These are phyloP conservation scores for Antitype chi DNA, from an alignment of 2,888 invertebrate species.

Conservation along the genomic window DNA sequence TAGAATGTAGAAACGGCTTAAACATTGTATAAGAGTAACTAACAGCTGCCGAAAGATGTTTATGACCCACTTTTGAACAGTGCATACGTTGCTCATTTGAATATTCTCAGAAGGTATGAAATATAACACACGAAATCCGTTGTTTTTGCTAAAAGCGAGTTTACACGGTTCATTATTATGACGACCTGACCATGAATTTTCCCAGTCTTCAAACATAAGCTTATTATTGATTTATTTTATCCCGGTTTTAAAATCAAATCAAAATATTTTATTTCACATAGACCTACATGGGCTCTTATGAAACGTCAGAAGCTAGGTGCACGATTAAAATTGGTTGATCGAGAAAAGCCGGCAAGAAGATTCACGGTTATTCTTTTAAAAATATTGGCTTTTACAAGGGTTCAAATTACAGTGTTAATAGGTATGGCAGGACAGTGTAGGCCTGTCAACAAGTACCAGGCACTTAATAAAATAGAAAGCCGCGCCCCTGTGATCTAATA, in stretches of 20 bases:
- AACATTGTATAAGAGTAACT: neutral
- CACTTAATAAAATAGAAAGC: no score
- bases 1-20: neutral
- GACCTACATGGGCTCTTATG: no score
- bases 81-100: slow-evolving; percentile 32
- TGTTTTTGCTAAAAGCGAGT: slow-evolving; percentile 7
- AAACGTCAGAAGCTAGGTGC: no score
- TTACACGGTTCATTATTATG: slow-evolving; percentile 10
- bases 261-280: no score
- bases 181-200: neutral
- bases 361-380: no score
- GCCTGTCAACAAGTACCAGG: no score
- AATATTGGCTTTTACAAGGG: no score
- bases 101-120: slow-evolving; percentile 49
- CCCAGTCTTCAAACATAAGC: neutral
- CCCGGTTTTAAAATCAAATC: neutral
- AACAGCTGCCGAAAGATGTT: slow-evolving; percentile 7
- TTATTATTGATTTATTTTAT: slow-evolving; percentile 1
- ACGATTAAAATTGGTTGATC: no score
- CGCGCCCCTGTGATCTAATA: no score
- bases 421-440: no score
- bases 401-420: no score
- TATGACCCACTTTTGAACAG: slow-evolving; percentile 28
- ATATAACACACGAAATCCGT: slow-evolving; percentile 20
- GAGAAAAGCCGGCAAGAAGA: no score